Percentiles rank a stretch among this genome's conserved stretches.
phyloP scores from a whole-genome alignment of 2,888 invertebrate species.

The Heliothis peltigera region DNA sequence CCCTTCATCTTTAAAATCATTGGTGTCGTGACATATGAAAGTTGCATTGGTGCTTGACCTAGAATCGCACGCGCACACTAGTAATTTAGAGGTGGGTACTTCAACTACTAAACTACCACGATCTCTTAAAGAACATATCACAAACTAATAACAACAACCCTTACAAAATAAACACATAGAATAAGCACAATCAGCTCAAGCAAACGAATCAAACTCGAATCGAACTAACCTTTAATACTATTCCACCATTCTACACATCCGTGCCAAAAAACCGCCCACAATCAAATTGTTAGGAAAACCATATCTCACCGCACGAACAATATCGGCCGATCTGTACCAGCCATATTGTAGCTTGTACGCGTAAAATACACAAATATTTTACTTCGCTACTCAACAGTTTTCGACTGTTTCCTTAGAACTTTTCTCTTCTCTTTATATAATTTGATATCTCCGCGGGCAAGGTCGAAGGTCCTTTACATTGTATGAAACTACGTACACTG shows the following conservation, averaged over 20 bases:
- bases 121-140: too few species aligned
- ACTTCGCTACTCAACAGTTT: conserved; percentile 45
- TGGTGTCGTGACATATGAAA: too few species aligned
- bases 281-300: conserved; percentile 34
- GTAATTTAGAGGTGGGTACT: too few species aligned
- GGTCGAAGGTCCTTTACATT: conserved; percentile 49
- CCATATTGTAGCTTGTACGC: conserved; percentile 25
- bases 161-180: background rate
- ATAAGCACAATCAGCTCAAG: background rate
- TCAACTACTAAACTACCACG: too few species aligned
- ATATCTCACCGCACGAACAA: conserved; percentile 30
- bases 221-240: conserved; percentile 15
- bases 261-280: conserved; percentile 17
- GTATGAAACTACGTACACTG: conserved; percentile 51
- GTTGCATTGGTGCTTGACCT: too few species aligned
- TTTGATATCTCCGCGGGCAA: conserved; percentile 51
- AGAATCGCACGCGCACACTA: too few species aligned
- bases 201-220: conserved; percentile 5
- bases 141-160: background rate
- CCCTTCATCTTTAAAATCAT: too few species aligned
- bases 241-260: conserved; percentile 9
- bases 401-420: conserved; percentile 28
- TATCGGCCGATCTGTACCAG: conserved; percentile 22
- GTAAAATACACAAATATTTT: conserved; percentile 50
- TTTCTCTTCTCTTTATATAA: conserved; percentile 41